These are phyloP conservation scores for Masticophis lateralis DNA, from an alignment of 2,797 vertebrate species.

Conservation along the genomic window DNA sequence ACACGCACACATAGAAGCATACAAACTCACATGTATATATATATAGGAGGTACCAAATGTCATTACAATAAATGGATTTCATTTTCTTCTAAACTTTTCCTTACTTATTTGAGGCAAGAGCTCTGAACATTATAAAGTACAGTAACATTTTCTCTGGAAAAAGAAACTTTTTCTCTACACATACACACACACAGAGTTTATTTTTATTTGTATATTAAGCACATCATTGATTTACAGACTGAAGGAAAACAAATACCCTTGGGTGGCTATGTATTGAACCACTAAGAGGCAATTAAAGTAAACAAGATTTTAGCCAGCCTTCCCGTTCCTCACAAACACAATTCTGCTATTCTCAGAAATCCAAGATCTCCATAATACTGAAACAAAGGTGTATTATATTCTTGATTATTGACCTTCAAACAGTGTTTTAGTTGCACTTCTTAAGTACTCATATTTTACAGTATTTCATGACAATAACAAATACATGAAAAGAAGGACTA, in stretches of 20 bases:
- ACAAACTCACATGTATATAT: background rate
- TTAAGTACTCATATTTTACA: background rate
- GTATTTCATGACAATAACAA: background rate
- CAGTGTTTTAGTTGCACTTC: background rate
- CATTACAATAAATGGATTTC: background rate
- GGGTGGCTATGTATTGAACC: slow-evolving; percentile 19
- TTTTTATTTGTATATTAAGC: background rate
- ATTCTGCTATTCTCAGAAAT: slow-evolving; percentile 10
- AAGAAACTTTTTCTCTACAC: background rate
- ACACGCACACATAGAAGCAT: too few relatives aligned
- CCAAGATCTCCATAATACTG: background rate
- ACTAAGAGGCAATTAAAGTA: slow-evolving; percentile 35
- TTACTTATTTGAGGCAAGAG: background rate
- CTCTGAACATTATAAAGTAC: background rate
- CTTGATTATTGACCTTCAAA: background rate
- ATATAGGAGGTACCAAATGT: background rate
- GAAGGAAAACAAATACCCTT: slow-evolving; percentile 8
- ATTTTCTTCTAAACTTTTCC: background rate
- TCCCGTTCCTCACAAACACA: background rate
- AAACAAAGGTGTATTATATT: background rate
- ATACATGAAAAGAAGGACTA: background rate
- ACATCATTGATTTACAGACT: slow-evolving; percentile 25
- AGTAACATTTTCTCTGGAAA: background rate
- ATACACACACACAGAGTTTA: background rate
- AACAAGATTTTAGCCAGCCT: slow-evolving; percentile 11